Percentiles rank a stretch among this genome's conserved stretches.
phyloP scores from a whole-genome alignment of 2,797 vertebrate genomes.

The Cynopterus sphinx region DNA sequence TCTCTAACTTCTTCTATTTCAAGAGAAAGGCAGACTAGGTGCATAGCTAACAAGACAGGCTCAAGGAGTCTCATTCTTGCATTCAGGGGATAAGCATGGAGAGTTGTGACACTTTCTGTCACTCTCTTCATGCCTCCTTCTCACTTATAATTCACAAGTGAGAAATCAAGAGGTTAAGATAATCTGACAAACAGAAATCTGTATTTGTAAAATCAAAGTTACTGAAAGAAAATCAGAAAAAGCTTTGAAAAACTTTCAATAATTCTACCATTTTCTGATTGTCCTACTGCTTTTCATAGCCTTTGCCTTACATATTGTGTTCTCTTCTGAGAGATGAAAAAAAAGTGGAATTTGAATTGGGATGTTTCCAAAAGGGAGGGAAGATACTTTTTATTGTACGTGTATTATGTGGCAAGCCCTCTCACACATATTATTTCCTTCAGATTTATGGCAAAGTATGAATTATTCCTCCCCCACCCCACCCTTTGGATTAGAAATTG shows the following conservation, averaged over 20 bases:
- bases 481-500: background rate
- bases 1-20: background rate
- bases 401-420: background rate
- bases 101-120: background rate
- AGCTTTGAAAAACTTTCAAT: background rate
- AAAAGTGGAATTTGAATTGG: background rate
- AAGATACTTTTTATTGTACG: background rate
- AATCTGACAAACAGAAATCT: slow-evolving; percentile 15
- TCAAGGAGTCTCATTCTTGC: background rate
- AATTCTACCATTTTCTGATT: background rate
- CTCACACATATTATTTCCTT: background rate
- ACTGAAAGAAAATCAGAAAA: slow-evolving; percentile 18
- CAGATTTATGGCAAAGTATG: background rate
- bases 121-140: background rate
- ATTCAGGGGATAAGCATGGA: background rate
- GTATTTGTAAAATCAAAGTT: slow-evolving; percentile 32
- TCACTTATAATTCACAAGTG: background rate
- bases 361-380: background rate
- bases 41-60: background rate
- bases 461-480: background rate
- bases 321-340: slow-evolving; percentile 12
- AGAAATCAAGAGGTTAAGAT: background rate
- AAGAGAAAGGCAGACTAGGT: background rate
- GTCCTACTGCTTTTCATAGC: background rate
- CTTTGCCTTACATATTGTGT: background rate